Evolutionary conservation across 2,113 vertebrate species (phyloP).

Genomic region (Centropristis striata): DNA sequence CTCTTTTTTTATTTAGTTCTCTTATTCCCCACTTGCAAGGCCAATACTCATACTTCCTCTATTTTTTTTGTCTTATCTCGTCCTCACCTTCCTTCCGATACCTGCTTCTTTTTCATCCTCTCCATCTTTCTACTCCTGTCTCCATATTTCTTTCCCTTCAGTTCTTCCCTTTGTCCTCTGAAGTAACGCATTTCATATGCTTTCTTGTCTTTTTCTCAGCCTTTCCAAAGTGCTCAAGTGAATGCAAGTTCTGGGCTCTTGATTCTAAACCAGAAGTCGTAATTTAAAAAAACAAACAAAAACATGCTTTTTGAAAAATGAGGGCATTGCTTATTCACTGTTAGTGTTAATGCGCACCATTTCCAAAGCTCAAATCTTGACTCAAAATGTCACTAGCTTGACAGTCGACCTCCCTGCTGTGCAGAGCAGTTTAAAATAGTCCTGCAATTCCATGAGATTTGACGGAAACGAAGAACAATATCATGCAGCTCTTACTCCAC

Average conservation of each 20-base stretch:
- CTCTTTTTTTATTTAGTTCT: background rate
- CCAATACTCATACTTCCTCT: background rate
- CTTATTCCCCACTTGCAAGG: background rate
- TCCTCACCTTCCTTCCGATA: background rate
- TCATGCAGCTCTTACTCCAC: no score
- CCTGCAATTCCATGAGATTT: background rate
- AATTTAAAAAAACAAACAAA: background rate
- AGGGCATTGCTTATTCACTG: background rate
- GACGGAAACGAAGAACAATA: background rate
- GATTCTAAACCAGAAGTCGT: background rate
- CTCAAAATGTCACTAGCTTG: background rate
- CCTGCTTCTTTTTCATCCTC: background rate
- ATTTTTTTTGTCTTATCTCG: background rate
- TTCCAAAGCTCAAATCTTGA: background rate
- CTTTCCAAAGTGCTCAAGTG: background rate
- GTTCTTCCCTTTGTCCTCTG: background rate
- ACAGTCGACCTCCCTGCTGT: background rate
- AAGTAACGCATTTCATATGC: background rate
- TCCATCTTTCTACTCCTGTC: background rate
- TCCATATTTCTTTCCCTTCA: background rate
- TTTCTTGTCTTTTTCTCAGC: background rate
- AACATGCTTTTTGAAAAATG: background rate
- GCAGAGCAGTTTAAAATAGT: background rate
- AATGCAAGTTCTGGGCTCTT: background rate
- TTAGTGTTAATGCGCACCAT: slow-evolving; percentile 1